Conservation (phyloP, 2,113 vertebrate species). For the Gila orcuttii region DNA sequence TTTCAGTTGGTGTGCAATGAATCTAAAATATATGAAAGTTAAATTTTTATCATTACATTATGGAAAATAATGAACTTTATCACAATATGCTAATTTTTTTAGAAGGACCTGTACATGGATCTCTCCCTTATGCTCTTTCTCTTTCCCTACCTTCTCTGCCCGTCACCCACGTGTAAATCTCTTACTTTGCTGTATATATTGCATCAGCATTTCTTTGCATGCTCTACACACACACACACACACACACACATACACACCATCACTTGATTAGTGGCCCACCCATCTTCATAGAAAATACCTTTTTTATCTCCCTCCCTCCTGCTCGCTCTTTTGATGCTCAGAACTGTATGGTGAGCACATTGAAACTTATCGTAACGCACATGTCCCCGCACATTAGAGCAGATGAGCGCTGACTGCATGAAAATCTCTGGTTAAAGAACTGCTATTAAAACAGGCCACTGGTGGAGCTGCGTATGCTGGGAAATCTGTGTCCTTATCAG, state of each 20-base stretch:
- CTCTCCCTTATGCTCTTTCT: background rate
- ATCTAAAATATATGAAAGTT: no score
- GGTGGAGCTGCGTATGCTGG: slow-evolving; percentile 19
- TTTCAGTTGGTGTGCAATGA: no score
- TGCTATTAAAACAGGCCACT: slow-evolving; percentile 33
- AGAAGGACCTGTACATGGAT: no score
- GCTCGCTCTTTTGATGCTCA: background rate
- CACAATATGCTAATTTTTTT: no score
- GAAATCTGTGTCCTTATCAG: slow-evolving; percentile 72
- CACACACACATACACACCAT: background rate
- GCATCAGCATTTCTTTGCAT: slow-evolving; percentile 26
- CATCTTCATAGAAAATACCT: slow-evolving; percentile 18
- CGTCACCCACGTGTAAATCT: background rate
- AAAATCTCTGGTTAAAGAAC: slow-evolving; percentile 25
- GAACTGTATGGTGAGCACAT: background rate
- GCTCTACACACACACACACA: slow-evolving; percentile 4
- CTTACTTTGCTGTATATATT: background rate
- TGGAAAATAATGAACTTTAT: no score
- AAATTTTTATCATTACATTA: no score
- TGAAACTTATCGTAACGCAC: slow-evolving; percentile 39
- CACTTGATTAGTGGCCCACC: background rate
- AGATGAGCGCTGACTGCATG: slow-evolving; percentile 32
- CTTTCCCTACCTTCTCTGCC: background rate
- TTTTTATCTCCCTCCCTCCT: background rate
- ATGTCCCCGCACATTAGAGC: slow-evolving; percentile 23